A percentile compares a stretch with the other conserved stretches of the same genome.
These are phyloP conservation scores for Smutsia gigantea DNA, from an alignment of 2,797 vertebrate species.

Conservation along the genomic window DNA sequence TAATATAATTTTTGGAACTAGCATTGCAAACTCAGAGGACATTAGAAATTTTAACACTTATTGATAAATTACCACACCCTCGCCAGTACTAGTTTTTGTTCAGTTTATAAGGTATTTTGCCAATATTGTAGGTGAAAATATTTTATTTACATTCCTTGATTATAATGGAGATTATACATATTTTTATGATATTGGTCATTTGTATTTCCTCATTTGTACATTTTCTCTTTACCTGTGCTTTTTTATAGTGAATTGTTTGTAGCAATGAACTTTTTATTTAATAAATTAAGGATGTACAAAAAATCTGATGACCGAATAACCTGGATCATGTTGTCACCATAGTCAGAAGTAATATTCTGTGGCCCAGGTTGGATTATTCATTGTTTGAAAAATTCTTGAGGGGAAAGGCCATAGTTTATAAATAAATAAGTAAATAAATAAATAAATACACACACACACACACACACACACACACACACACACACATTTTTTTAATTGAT, in stretches of 20 bases:
- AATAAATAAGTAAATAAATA: neutral
- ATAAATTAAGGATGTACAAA: constrained; percentile 25
- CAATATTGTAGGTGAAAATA: constrained; percentile 10
- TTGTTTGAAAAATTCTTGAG: constrained; percentile 29
- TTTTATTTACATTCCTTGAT: constrained; percentile 51
- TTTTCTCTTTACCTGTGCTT: neutral
- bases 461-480: no score
- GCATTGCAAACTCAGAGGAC: neutral
- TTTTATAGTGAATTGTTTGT: neutral
- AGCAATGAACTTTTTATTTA: constrained; percentile 23
- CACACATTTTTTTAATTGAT: neutral
- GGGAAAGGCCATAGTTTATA: neutral
- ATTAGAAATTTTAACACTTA: constrained; percentile 9
- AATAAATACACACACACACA: neutral
- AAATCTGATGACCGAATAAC: neutral
- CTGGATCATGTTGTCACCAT: neutral
- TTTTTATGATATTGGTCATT: constrained; percentile 55
- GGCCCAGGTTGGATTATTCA: neutral
- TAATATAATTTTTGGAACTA: constrained; percentile 38
- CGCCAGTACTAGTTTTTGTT: constrained; percentile 12
- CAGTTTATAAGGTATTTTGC: constrained; percentile 51
- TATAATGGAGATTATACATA: neutral
- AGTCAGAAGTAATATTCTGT: constrained; percentile 15
- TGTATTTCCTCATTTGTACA: constrained; percentile 39
- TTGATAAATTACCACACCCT: neutral